Percentiles rank a stretch among this genome's conserved stretches.
Conservation (phyloP, 37 sponge, comb jelly and placozoan genomes). For the Hexactinellida sp. region DNA sequence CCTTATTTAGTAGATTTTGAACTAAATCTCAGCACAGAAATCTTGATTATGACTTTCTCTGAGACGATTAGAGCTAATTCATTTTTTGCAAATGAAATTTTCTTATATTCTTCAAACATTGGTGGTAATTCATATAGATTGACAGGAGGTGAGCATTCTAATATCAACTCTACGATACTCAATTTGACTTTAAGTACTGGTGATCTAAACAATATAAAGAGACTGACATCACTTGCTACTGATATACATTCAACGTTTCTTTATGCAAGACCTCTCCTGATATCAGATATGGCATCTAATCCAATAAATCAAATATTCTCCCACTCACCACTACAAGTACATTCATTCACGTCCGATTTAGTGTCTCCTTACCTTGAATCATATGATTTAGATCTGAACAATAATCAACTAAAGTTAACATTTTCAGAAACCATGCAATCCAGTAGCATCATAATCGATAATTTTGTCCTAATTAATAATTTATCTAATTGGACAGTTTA, state of each 20-base stretch:
- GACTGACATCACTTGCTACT: slow-evolving; percentile 32
- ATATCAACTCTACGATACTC: slow-evolving; percentile 51
- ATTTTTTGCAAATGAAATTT: slow-evolving; percentile 33
- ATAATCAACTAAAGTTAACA: slow-evolving; percentile 49
- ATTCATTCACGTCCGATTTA: slow-evolving; percentile 28
- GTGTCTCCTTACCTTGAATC: slow-evolving; percentile 39
- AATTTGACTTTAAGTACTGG: slow-evolving; percentile 29
- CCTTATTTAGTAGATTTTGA: slow-evolving; percentile 40
- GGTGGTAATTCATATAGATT: not conserved
- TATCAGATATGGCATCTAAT: slow-evolving; percentile 59
- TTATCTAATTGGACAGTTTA: slow-evolving; percentile 1
- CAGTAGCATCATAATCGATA: slow-evolving; percentile 36
- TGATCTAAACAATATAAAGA: slow-evolving; percentile 63
- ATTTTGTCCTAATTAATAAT: slow-evolving; percentile 16
- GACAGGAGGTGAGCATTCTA: slow-evolving; percentile 26
- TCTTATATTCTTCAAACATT: slow-evolving; percentile 24
- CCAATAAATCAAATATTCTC: slow-evolving; percentile 16
- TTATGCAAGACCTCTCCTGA: slow-evolving; percentile 13
- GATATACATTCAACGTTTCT: slow-evolving; percentile 33
- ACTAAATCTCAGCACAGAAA: slow-evolving; percentile 53
- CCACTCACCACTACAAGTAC: slow-evolving; percentile 21
- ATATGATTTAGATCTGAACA: slow-evolving; percentile 57
- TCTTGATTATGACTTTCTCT: slow-evolving; percentile 51
- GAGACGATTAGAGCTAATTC: slow-evolving; percentile 68
- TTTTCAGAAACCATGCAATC: slow-evolving; percentile 67